Conservation (phyloP, 1,140 invertebrate species). For the Atta texana region DNA sequence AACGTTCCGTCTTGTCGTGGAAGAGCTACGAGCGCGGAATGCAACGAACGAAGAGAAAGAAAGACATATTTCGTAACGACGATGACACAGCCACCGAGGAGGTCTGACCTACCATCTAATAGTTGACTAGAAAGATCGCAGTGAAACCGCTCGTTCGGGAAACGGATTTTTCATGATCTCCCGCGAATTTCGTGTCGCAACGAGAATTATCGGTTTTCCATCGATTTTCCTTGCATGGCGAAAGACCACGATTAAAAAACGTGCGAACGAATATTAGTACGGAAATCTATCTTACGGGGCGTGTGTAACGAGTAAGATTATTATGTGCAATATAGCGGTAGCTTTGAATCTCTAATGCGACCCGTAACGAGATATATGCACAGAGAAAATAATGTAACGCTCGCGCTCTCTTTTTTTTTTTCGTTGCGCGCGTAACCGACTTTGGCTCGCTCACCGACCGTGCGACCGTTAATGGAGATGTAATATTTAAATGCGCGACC, state of each 20-base stretch:
- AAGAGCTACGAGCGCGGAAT: conserved; percentile 38
- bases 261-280: conserved; percentile 43
- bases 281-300: conserved; percentile 34
- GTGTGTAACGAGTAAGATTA: conserved; percentile 47
- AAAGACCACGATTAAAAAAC: conserved; percentile 25
- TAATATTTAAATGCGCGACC: conserved; percentile 63
- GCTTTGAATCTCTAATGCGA: conserved; percentile 50
- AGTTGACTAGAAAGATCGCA: not conserved
- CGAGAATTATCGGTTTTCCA: conserved; percentile 52
- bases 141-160: not conserved
- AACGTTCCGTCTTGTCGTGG: not conserved
- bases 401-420: conserved; percentile 16
- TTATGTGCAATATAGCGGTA: conserved; percentile 50
- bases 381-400: conserved; percentile 43
- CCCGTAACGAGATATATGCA: conserved; percentile 40
- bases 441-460: conserved; percentile 56
- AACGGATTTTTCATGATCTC: conserved; percentile 37
- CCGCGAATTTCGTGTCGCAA: conserved; percentile 15
- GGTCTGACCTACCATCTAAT: not conserved
- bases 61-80: conserved; percentile 16
- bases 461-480: conserved; percentile 63
- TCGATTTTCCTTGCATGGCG: conserved; percentile 14
- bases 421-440: conserved; percentile 47
- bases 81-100: not conserved
- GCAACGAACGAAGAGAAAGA: conserved; percentile 17